Conservation (phyloP, 1,140 invertebrate species). For the Bombus pyrosoma region DNA sequence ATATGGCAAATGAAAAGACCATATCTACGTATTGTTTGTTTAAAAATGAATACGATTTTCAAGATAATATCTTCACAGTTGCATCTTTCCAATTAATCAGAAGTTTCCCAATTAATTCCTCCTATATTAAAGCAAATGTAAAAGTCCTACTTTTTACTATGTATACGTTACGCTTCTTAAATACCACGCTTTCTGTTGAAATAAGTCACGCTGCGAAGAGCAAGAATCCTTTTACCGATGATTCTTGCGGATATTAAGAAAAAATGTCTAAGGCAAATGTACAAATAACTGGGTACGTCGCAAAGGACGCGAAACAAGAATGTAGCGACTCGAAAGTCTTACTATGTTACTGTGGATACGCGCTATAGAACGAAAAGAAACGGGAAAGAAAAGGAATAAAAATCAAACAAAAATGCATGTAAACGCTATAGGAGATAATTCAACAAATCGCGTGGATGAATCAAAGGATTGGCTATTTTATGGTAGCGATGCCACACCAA, state of each 20-base stretch:
- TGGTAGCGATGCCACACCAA: too few relatives aligned
- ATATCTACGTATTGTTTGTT: neutral
- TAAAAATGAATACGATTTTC: neutral
- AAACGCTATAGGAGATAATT: neutral
- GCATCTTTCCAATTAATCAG: too few relatives aligned
- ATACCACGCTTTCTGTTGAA: neutral
- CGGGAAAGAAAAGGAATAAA: neutral
- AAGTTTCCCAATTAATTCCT: neutral
- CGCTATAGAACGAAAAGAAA: neutral
- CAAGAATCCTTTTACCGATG: neutral
- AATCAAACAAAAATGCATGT: neutral
- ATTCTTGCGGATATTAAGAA: neutral
- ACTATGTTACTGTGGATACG: too few relatives aligned
- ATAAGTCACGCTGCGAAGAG: neutral
- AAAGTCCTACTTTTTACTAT: neutral
- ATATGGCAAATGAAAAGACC: neutral
- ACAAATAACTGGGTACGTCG: neutral
- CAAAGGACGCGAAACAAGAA: neutral
- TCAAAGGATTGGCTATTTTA: too few relatives aligned
- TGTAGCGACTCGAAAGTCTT: too few relatives aligned
- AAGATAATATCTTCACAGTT: too few relatives aligned
- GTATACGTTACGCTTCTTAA: neutral
- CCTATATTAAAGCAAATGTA: neutral
- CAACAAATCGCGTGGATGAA: neutral
- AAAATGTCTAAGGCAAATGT: neutral